Conservation (phyloP, 2,888 invertebrate species). For the Metopia argyrocephala region DNA sequence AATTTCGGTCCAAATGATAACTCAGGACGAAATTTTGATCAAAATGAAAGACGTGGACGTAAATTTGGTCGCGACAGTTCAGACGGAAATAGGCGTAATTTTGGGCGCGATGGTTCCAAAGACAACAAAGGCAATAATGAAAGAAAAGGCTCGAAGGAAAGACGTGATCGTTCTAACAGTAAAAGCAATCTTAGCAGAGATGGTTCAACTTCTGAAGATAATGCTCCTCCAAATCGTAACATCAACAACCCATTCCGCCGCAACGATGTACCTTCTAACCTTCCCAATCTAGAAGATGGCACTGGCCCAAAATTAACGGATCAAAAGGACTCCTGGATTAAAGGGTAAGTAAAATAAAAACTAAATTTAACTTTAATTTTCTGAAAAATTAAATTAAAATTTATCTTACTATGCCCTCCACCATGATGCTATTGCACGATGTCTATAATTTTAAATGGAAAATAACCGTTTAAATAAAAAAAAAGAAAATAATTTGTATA, state of each 20-base stretch:
- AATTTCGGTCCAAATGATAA: conserved; percentile 30
- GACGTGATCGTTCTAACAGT: neutral
- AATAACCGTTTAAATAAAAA: neutral
- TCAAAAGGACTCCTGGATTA: conserved; percentile 29
- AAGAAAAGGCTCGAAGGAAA: conserved; percentile 2
- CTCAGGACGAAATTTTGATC: conserved; percentile 28
- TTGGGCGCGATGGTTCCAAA: conserved; percentile 33
- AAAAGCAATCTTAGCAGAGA: conserved; percentile 30
- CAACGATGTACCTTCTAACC: conserved; percentile 56
- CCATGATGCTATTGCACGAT: neutral
- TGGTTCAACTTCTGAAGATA: conserved; percentile 36
- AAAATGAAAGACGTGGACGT: conserved; percentile 45
- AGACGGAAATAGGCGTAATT: conserved; percentile 16
- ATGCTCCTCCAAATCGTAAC: conserved; percentile 24
- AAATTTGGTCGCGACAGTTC: conserved; percentile 45
- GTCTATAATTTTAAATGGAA: neutral
- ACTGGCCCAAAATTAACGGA: neutral
- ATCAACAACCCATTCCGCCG: conserved; percentile 72
- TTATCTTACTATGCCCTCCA: conserved; percentile 19
- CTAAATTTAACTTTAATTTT: neutral
- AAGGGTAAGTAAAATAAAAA: conserved; percentile 51
- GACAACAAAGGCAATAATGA: conserved; percentile 21
- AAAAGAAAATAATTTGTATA: too few species aligned
- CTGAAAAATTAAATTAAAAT: neutral
- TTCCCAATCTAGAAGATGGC: conserved; percentile 59